Conservation (phyloP, 2,113 vertebrate genomes). For the Cepphus grylle region DNA sequence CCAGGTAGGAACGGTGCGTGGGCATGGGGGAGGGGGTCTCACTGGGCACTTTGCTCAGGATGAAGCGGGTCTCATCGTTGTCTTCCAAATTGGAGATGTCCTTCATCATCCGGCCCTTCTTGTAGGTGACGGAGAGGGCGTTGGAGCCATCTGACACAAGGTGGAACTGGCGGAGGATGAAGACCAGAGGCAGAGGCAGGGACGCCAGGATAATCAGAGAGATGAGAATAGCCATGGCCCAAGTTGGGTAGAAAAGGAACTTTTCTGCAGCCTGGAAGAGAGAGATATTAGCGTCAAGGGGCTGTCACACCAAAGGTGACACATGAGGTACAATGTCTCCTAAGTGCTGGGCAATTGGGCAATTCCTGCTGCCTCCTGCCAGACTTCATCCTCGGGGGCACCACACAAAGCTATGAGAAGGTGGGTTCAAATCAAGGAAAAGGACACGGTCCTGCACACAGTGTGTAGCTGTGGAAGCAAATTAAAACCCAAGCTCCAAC, state of each 20-base stretch:
- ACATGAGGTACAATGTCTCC: rapidly evolving
- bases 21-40: constrained; percentile 95
- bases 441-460: background rate
- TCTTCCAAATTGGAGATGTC: constrained; percentile 97
- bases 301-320: background rate
- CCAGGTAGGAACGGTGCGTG: constrained; percentile 89
- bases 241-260: constrained; percentile 91
- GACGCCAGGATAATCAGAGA: constrained; percentile 85
- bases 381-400: background rate
- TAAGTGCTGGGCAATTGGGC: rapidly evolving
- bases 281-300: rapidly evolving
- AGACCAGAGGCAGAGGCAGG: constrained; percentile 90
- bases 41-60: constrained; percentile 90
- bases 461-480: background rate
- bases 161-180: constrained; percentile 88
- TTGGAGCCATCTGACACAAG: constrained; percentile 93
- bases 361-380: background rate
- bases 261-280: constrained; percentile 82
- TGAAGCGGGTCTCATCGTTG: constrained; percentile 95
- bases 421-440: background rate
- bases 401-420: background rate
- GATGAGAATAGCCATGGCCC: constrained; percentile 91
- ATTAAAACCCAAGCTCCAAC: background rate
- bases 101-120: constrained; percentile 95
- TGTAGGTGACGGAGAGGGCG: constrained; percentile 93